These are phyloP conservation scores for Corythucha ciliata DNA, from an alignment of 2,888 invertebrate species.

Conservation along the genomic window DNA sequence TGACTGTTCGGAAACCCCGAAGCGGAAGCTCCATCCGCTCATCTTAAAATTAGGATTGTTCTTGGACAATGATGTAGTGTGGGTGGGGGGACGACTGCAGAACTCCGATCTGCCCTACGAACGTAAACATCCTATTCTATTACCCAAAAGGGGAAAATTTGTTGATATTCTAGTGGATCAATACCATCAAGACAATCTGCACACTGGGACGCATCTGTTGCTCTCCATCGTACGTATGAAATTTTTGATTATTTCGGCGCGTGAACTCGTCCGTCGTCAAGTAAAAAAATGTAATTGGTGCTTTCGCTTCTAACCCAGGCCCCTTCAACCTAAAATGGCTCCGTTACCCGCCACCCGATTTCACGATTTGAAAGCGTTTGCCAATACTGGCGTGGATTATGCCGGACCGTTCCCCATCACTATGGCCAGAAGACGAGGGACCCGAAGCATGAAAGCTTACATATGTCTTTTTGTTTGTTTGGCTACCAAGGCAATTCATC, in stretches of 20 bases:
- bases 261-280: background rate
- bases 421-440: background rate
- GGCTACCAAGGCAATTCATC: background rate
- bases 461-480: background rate
- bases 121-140: too few relatives aligned
- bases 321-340: background rate
- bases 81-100: too few relatives aligned
- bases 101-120: too few relatives aligned
- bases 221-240: background rate
- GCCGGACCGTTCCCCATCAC: conserved; percentile 1
- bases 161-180: too few relatives aligned
- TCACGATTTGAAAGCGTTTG: background rate
- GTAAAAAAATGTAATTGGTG: background rate
- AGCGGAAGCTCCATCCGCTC: too few relatives aligned
- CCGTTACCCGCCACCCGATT: background rate
- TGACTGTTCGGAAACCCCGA: too few relatives aligned
- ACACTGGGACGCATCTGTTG: background rate
- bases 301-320: too few relatives aligned
- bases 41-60: too few relatives aligned
- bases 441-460: background rate
- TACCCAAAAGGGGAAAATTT: too few relatives aligned
- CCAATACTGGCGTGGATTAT: background rate
- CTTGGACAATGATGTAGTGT: too few relatives aligned
- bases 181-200: background rate
- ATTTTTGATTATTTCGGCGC: background rate